Evolutionary conservation across 2,797 vertebrate genomes (phyloP).

Genomic region (Coracias cyanogaster): DNA sequence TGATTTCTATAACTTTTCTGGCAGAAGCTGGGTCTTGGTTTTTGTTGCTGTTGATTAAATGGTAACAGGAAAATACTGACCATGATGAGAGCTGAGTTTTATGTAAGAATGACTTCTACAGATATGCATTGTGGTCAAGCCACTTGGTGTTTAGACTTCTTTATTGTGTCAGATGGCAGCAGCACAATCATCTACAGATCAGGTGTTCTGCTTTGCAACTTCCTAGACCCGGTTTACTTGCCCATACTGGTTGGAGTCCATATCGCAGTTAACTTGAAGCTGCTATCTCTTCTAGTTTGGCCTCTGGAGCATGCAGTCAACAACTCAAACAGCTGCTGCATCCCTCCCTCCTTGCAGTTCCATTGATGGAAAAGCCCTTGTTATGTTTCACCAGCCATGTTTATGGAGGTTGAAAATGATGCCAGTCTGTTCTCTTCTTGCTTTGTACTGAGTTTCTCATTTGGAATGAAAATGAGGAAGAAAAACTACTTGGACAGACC

Average conservation of each 20-base stretch:
- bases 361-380: not conserved
- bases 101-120: not conserved
- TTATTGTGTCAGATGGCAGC: not conserved
- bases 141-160: not conserved
- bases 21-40: not conserved
- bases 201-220: not conserved
- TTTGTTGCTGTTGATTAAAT: not conserved
- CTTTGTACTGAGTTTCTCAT: not conserved
- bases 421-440: not conserved
- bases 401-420: not conserved
- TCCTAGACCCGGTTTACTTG: not conserved
- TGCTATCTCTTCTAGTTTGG: not conserved
- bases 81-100: not conserved
- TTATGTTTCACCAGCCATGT: not conserved
- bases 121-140: not conserved
- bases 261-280: not conserved
- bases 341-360: not conserved
- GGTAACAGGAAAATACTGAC: not conserved
- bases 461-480: slow-evolving; percentile 19
- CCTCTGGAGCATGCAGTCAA: not conserved
- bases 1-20: not conserved
- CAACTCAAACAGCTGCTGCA: not conserved
- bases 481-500: not conserved
- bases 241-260: not conserved
- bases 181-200: not conserved